Evolutionary conservation across 2,113 vertebrate genomes (phyloP).

Genomic region (Siniperca chuatsi): DNA sequence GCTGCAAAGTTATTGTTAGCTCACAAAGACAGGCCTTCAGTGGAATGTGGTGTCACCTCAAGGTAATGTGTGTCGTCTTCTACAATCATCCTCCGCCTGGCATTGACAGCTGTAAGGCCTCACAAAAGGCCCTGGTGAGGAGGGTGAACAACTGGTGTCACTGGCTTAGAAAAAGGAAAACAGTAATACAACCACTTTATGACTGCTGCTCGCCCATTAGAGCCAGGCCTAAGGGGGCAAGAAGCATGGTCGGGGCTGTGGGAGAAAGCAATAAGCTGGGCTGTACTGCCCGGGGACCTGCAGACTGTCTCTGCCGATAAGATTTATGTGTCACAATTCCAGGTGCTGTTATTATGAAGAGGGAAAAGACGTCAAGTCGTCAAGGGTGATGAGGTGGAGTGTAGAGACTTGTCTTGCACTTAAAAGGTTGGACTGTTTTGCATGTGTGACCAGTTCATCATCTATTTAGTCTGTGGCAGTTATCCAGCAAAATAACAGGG

Average conservation of each 20-base stretch:
- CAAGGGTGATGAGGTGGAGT: slow-evolving; percentile 60
- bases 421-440: slow-evolving; percentile 54
- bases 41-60: slow-evolving; percentile 66
- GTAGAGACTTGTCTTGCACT: slow-evolving; percentile 70
- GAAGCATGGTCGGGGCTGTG: slow-evolving; percentile 28
- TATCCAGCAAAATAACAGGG: slow-evolving; percentile 51
- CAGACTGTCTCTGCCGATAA: slow-evolving; percentile 64
- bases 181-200: slow-evolving; percentile 80
- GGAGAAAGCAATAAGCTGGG: slow-evolving; percentile 51
- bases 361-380: slow-evolving; percentile 57
- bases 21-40: slow-evolving; percentile 44
- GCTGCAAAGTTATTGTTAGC: slow-evolving; percentile 59
- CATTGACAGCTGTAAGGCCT: slow-evolving; percentile 69
- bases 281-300: slow-evolving; percentile 50
- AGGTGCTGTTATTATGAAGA: slow-evolving; percentile 76
- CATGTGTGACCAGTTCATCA: slow-evolving; percentile 27
- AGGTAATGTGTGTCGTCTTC: slow-evolving; percentile 64
- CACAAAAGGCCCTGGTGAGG: slow-evolving; percentile 72
- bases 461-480: slow-evolving; percentile 27
- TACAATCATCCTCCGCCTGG: slow-evolving; percentile 55
- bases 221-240: slow-evolving; percentile 52
- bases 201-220: slow-evolving; percentile 72
- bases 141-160: slow-evolving; percentile 80
- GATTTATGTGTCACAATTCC: slow-evolving; percentile 77
- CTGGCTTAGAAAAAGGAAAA: slow-evolving; percentile 76